Conservation (phyloP, 2,113 vertebrate species). For the Pygoscelis antarcticus region DNA sequence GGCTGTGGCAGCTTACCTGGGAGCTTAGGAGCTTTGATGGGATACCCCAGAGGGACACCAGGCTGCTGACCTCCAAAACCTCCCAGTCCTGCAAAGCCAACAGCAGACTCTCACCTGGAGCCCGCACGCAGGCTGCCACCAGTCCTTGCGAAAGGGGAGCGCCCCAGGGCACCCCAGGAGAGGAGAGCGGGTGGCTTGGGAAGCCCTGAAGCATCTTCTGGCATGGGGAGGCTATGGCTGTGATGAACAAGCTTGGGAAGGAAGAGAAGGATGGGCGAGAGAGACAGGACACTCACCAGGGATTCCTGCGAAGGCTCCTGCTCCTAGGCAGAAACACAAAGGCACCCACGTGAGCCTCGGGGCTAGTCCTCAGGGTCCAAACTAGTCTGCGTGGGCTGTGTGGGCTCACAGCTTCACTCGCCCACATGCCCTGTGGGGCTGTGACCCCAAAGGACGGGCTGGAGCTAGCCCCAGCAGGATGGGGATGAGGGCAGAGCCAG, state of each 20-base stretch:
- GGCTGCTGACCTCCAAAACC: slow-evolving; percentile 86
- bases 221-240: neutral
- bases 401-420: neutral
- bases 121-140: neutral
- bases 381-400: accelerated
- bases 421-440: neutral
- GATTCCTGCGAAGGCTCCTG: slow-evolving; percentile 76
- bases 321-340: slow-evolving; percentile 47
- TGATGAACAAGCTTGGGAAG: slow-evolving; percentile 2
- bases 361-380: neutral
- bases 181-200: neutral
- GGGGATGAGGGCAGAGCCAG: neutral
- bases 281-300: slow-evolving; percentile 61
- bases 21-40: slow-evolving; percentile 91
- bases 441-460: neutral
- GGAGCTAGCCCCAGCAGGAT: neutral
- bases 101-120: slow-evolving; percentile 47
- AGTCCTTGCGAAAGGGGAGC: neutral
- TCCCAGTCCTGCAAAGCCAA: slow-evolving; percentile 76
- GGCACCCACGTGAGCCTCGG: accelerated
- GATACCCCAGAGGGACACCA: slow-evolving; percentile 94
- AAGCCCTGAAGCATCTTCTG: slow-evolving; percentile 25
- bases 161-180: neutral
- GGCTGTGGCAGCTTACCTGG: slow-evolving; percentile 80
- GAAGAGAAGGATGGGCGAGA: neutral